Evolutionary conservation across 2,888 invertebrate species (phyloP), one percentile per base, ranked within the genome.

Genomic region (Ochropacha duplaris): DNA sequence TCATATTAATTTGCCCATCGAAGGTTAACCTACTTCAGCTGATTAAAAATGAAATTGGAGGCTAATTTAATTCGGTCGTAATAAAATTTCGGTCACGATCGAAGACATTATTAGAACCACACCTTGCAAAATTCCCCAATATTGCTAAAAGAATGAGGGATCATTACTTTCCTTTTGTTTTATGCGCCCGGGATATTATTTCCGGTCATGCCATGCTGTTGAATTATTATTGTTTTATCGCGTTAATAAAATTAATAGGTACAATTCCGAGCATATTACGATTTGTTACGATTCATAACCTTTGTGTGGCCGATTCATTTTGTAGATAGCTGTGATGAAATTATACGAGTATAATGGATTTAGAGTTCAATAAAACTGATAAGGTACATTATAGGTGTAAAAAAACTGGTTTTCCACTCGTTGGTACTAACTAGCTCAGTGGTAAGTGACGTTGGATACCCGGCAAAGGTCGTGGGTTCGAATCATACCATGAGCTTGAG

Each of bases 201-300:
- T 88, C 86, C 86, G 87, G 88, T 83, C 90, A 88, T 87, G 89
- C 87, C 75, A 88, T 84, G 81, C 72, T 50, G 62, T 66, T 83
- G 84, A 88, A 84, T 86, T 87, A 87, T 87, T 84, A 86, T 86
- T 87, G 82, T 83, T 82, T 87, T 87, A 89, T 84, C 79, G 81
- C 66, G 65, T 68, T 84, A 83, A 84, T 87, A 83, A 84, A 84
- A 83, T 83, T 84, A 83, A 83, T 84, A 74, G 71, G 67, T 65
- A 64, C 49, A 49, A 55, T 49, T 51, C 58, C 65, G 49, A 62
- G 67, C 65, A 59, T 69, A 59, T 58, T 67, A 62, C 55, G 64
- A 59, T 65, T 64, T 59, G 65, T 61, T 49, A 60, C 64, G 62
- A 67, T 65, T 69, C 59, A 69, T 71, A 65, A 65, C 55, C 62